Evolutionary conservation across 2,888 invertebrate species (phyloP).

Genomic region (Lamproptera curius): DNA sequence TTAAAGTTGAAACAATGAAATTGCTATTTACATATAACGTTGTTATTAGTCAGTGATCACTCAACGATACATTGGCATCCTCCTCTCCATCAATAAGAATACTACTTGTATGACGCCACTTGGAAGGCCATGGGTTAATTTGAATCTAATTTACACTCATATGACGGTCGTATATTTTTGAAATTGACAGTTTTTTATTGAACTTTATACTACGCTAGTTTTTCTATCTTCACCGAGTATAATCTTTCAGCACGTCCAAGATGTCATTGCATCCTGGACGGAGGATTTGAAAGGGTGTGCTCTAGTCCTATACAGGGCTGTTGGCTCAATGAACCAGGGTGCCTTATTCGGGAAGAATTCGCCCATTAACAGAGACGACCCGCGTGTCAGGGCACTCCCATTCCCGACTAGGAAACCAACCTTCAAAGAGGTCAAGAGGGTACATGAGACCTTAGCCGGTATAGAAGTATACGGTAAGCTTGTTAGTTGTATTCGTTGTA

Average conservation of each 20-base stretch:
- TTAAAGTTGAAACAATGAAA: too few relatives aligned
- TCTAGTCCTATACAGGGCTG: constrained; percentile 87
- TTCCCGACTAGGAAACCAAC: constrained; percentile 91
- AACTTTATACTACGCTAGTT: too few relatives aligned
- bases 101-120: too few relatives aligned
- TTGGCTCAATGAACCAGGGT: constrained; percentile 83
- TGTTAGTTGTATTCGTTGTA: too few relatives aligned
- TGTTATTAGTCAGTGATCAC: too few relatives aligned
- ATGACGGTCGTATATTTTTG: too few relatives aligned
- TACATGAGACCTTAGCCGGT: constrained; percentile 82
- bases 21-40: too few relatives aligned
- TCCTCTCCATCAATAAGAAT: too few relatives aligned
- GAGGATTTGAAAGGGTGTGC: constrained; percentile 81
- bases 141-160: too few relatives aligned
- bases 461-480: constrained; percentile 82
- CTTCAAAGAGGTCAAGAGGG: constrained; percentile 86
- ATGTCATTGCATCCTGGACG: constrained; percentile 83
- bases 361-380: constrained; percentile 80
- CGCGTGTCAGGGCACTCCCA: constrained; percentile 83
- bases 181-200: too few relatives aligned
- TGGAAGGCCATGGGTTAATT: too few relatives aligned
- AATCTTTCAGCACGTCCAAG: constrained; percentile 84
- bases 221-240: constrained; percentile 3
- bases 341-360: constrained; percentile 87
- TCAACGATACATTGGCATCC: too few relatives aligned